phyloP scores from a whole-genome alignment of 2,888 invertebrate genomes.

The Andrena bicolor region DNA sequence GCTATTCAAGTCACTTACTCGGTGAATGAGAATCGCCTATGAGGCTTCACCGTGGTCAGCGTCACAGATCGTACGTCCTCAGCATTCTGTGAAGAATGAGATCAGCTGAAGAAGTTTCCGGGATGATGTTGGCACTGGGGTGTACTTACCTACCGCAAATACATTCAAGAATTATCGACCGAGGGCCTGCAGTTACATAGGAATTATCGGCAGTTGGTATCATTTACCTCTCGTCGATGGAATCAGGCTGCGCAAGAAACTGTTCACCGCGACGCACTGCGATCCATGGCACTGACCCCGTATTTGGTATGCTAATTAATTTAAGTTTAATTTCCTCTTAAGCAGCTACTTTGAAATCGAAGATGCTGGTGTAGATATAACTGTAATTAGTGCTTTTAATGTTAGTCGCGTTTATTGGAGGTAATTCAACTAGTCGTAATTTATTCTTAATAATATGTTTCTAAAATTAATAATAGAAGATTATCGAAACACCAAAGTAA shows the following conservation, averaged over 20 bases:
- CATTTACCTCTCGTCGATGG: slow-evolving; percentile 11
- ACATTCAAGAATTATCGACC: not conserved
- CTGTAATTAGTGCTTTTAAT: not conserved
- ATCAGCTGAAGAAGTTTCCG: not conserved
- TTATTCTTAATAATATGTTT: not conserved
- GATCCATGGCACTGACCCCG: not conserved
- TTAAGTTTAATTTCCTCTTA: not conserved
- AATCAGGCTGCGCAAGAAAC: not conserved
- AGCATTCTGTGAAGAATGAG: not conserved
- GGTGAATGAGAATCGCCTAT: slow-evolving; percentile 35
- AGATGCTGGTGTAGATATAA: slow-evolving; percentile 8
- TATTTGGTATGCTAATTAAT: slow-evolving; percentile 33
- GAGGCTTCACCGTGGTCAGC: slow-evolving; percentile 3
- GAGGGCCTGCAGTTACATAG: not conserved
- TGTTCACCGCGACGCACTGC: not conserved
- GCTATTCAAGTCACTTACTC: slow-evolving; percentile 52
- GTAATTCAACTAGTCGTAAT: not conserved
- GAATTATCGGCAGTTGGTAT: not conserved
- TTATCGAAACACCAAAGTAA: not conserved
- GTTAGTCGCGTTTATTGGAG: not conserved
- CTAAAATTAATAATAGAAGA: not conserved
- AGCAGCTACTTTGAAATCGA: not conserved
- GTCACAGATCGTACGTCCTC: slow-evolving; percentile 9
- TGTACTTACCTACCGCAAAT: not conserved
- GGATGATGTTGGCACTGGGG: not conserved